Evolutionary conservation across 2,113 vertebrate genomes (phyloP), one percentile per base, ranked within the genome.

Genomic region (Nothocercus julius): DNA sequence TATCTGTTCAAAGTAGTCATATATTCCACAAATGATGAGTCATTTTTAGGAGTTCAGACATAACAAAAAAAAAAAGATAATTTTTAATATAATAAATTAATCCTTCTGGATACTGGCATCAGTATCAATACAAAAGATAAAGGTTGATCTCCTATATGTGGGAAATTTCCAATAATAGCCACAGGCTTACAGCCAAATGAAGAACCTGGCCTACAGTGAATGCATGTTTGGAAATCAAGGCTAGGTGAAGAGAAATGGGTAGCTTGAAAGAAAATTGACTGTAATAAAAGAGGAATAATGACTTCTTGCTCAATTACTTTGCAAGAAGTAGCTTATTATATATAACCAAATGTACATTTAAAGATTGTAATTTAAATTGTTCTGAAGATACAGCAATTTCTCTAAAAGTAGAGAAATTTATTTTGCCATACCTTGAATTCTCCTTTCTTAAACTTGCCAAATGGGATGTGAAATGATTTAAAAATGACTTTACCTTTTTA

Each of bases 381-480:
- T 93, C 47, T 17, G 85, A 85, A 85, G 78, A 24, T 9, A 69
- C 53, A 24, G n/a, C 83, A 87, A 77, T 67, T 79, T 5, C 45
- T 83, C 61, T 8, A 28, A 80, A 96, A 91, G 20, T 49, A 74
- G 11, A 61, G 25, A 69, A 89, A 87, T 47, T 8, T 42, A 25
- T 76, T 94, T 92, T 92, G 42, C 25, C 68, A n/a, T 90, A 38
- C 83, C 9, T 44, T 49, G 28, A 64, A 70, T 76, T 80, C 95
- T 56, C 61, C n/a, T 38, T 69, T 40, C 15, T 92, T 3, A 63
- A 66, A 62, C 22, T 44, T 73, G 68, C 19, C 38, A 96, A 86
- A 91, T 92, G 79, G 27, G 62, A 7, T 44, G 89, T 76, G 27
- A 97, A 92, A 70, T 81, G 9, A 40, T 64, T 84, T 63, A 78